Evolutionary conservation across 1,140 invertebrate species (phyloP).

Genomic region (Onthophagus taurus): DNA sequence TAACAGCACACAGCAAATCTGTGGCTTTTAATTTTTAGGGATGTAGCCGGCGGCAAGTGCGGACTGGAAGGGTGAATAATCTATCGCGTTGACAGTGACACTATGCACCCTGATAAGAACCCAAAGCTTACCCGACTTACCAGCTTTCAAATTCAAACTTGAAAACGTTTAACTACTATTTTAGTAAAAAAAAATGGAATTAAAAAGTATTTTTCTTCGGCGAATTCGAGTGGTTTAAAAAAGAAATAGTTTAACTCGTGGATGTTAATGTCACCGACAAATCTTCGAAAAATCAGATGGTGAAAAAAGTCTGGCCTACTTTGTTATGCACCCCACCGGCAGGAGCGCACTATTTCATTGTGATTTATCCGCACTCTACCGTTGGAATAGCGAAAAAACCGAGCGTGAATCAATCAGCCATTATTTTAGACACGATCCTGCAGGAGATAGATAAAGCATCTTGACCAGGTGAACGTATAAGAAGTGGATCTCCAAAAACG

Average conservation of each 20-base stretch:
- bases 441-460: too few relatives aligned
- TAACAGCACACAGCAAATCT: conserved; percentile 35
- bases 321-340: conserved; percentile 37
- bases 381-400: conserved; percentile 39
- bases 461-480: too few relatives aligned
- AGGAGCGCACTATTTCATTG: conserved; percentile 36
- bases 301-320: conserved; percentile 29
- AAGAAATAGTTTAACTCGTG: conserved; percentile 8
- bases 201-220: too few relatives aligned
- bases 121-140: too few relatives aligned
- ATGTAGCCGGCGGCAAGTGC: conserved; percentile 32
- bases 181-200: too few relatives aligned
- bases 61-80: conserved; percentile 35
- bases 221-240: too few relatives aligned
- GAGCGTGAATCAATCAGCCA: conserved; percentile 38
- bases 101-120: conserved; percentile 10
- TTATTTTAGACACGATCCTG: conserved; percentile 35
- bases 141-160: too few relatives aligned
- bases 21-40: conserved; percentile 38
- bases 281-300: conserved; percentile 31
- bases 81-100: conserved; percentile 18
- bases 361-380: conserved; percentile 39
- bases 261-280: conserved; percentile 14
- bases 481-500: too few relatives aligned
- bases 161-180: too few relatives aligned